phyloP scores from a whole-genome alignment of 2,888 invertebrate species.

The Tiliacea aurago region DNA sequence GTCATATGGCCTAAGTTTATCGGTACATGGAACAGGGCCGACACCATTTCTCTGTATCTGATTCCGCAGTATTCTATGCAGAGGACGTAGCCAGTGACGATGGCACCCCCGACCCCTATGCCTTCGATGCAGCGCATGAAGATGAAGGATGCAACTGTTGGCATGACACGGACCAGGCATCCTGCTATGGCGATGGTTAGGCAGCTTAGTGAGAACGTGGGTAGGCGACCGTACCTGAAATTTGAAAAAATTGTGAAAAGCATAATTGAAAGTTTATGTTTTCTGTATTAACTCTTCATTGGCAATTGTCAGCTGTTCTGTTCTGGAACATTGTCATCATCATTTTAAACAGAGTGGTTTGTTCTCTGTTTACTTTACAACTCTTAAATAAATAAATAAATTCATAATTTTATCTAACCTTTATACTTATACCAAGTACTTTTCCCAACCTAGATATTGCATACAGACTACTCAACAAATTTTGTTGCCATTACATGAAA shows the following conservation, averaged over 20 bases:
- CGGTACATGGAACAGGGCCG: conserved; percentile 80
- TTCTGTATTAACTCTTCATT: too few relatives aligned
- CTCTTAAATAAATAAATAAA: too few relatives aligned
- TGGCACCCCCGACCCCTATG: conserved; percentile 78
- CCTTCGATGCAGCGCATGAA: conserved; percentile 81
- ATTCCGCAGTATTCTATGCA: conserved; percentile 80
- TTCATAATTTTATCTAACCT: neutral
- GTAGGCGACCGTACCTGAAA: conserved; percentile 79
- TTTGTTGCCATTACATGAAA: neutral
- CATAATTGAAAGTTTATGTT: neutral
- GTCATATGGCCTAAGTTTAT: conserved; percentile 79
- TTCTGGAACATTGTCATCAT: neutral
- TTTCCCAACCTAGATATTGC: neutral
- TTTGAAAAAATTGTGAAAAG: neutral
- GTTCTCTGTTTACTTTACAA: neutral
- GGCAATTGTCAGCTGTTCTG: neutral
- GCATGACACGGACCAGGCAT: conserved; percentile 76
- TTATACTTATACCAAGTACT: neutral
- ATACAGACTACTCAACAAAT: neutral
- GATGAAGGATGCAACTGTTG: conserved; percentile 70
- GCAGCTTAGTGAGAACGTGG: conserved; percentile 70
- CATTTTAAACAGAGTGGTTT: neutral
- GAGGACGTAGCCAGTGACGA: conserved; percentile 81
- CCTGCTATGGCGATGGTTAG: conserved; percentile 73
- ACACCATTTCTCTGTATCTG: conserved; percentile 76